A percentile compares a stretch with the other conserved stretches of the same genome.
phyloP scores from a whole-genome alignment of 2,888 invertebrate genomes.

The Therioaphis trifolii region DNA sequence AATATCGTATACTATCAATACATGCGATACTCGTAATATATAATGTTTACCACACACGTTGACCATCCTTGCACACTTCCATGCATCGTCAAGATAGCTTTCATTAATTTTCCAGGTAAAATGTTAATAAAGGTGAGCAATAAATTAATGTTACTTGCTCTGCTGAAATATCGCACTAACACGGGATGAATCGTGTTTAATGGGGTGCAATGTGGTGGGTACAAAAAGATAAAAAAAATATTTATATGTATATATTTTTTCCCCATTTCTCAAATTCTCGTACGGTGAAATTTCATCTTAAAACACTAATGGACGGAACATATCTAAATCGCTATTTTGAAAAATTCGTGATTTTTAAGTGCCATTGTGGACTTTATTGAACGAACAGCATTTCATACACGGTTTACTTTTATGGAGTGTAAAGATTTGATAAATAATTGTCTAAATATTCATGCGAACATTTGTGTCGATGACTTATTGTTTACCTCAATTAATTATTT shows the following conservation, averaged over 20 bases:
- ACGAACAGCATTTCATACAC: too few species aligned
- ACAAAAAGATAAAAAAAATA: slow-evolving; percentile 26
- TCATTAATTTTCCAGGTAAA: slow-evolving; percentile 14
- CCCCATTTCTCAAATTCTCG: neutral
- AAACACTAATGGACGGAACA: too few species aligned
- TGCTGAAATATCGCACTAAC: neutral
- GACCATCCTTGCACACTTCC: neutral
- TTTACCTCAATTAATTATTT: too few species aligned
- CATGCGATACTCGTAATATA: too few species aligned
- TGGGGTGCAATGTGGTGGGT: slow-evolving; percentile 19
- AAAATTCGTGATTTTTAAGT: too few species aligned
- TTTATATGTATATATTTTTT: neutral
- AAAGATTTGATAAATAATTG: too few species aligned
- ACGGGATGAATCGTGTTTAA: slow-evolving; percentile 18
- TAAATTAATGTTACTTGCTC: slow-evolving; percentile 21
- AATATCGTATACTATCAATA: too few species aligned
- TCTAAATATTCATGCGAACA: too few species aligned
- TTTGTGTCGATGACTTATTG: too few species aligned
- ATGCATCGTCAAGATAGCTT: neutral
- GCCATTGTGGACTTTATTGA: too few species aligned
- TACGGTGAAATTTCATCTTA: neutral
- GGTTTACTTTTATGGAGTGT: too few species aligned
- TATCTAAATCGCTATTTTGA: neutral
- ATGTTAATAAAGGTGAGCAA: slow-evolving; percentile 25
- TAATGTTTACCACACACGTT: neutral